Conservation (phyloP, 1,140 invertebrate species). For the Chironomus tepperi region DNA sequence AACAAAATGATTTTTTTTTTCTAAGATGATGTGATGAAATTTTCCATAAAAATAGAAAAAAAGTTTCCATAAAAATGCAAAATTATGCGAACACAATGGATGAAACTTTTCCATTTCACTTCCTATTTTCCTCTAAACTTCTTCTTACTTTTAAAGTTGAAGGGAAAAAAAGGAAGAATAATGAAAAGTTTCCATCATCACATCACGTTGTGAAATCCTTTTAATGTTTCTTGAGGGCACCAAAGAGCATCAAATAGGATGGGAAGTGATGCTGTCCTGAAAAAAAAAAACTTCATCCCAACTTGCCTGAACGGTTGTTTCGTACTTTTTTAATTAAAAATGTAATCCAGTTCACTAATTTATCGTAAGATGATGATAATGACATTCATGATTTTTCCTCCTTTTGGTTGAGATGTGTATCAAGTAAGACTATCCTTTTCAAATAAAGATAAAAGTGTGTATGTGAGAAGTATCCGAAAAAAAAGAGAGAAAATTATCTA, state of each 20-base stretch:
- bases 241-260: neutral
- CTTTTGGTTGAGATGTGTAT: neutral
- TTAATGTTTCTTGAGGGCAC: neutral
- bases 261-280: neutral
- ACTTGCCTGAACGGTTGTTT: neutral
- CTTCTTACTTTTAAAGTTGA: too few relatives aligned
- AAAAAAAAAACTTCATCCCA: neutral
- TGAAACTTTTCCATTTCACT: neutral
- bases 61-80: neutral
- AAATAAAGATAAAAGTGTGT: neutral
- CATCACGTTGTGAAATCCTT: neutral
- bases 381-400: neutral
- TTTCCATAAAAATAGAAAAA: too few relatives aligned
- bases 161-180: too few relatives aligned
- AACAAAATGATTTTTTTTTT: neutral
- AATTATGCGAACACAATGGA: neutral
- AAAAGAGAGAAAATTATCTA: neutral
- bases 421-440: neutral
- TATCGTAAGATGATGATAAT: constrained; percentile 16
- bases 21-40: neutral
- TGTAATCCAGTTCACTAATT: constrained; percentile 21
- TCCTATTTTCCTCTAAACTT: neutral
- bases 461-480: neutral
- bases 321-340: constrained; percentile 20
- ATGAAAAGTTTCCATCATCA: neutral